Evolutionary conservation across 2,888 invertebrate species (phyloP).

Genomic region (Oegoconia quadripuncta): DNA sequence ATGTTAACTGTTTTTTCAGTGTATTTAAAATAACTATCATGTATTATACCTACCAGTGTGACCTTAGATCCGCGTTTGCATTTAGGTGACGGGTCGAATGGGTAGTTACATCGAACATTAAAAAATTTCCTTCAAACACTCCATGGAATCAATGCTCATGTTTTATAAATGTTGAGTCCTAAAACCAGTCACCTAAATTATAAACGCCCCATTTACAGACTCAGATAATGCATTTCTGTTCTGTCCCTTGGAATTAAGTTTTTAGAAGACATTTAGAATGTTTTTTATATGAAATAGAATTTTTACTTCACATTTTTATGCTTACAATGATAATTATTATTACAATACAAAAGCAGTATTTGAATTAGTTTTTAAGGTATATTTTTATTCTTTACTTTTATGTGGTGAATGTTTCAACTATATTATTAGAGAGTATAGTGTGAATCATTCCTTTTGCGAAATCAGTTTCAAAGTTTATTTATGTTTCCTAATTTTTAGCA

Average conservation of each 20-base stretch:
- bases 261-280: constrained; percentile 44
- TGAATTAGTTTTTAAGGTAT: constrained; percentile 51
- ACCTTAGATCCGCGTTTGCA: constrained; percentile 13
- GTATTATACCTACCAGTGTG: constrained; percentile 39
- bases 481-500: constrained; percentile 30
- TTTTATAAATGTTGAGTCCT: no score
- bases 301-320: constrained; percentile 30
- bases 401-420: constrained; percentile 31
- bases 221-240: no score
- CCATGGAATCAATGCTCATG: no score
- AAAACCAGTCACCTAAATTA: no score
- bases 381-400: constrained; percentile 17
- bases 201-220: no score
- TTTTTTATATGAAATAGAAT: constrained; percentile 28
- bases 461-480: constrained; percentile 20
- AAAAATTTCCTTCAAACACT: no score
- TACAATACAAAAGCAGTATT: constrained; percentile 72
- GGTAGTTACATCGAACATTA: background rate
- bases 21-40: no score
- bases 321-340: constrained; percentile 38
- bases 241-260: constrained; percentile 23
- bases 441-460: background rate
- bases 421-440: constrained; percentile 23
- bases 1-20: no score
- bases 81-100: background rate